Base-by-base conservation (phyloP, 1,140 invertebrate genomes). In the Eueides isabella region DNA sequence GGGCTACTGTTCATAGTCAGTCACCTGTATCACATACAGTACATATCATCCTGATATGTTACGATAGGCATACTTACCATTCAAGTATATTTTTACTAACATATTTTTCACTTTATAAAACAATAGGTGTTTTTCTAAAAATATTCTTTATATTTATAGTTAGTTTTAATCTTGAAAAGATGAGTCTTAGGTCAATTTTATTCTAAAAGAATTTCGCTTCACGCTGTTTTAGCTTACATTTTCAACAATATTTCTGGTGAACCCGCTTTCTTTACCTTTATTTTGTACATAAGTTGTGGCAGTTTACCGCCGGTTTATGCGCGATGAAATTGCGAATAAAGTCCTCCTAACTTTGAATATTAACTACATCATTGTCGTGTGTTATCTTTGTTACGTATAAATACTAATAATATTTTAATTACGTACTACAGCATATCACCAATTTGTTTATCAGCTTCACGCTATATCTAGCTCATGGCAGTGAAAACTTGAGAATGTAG, bases 301-400 rank as follows among this genome's bases (percentile, higher is more conserved):
- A 26, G 48, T 26, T 55, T 55, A 55, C 11, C 19, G 48, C 23
- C 48, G 2, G 48, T 55, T 23, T 55, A 14, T 48, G 48, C 48
- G 48, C 48, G 48, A 26, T 55, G 48, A 26, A 55, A 26, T 55
- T 55, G 48, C 23, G 48, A 55, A 12, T 55, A 55, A 55, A 55
- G 19, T 55, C 19, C 48, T 55, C 48, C 23, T 23, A 55, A 55
- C 48, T 55, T 26, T 6, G 48, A 55, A 55, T 55, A 55, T 55
- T 26, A 55, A 55, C 2, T 26, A 55, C 48, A 55, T 55, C 23
- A 26, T 55, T 55, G 19, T 55, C 23, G 12, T 26, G 12, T 55
- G 23, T 55, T 7, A 23, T 55, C 26, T 6, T 55, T 26, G 19
- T 55, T 9, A 48, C 38, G 16, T 44, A 44, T 12, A 6, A 16